Conservation (phyloP, 2,888 invertebrate genomes). For the Oligia fasciuncula region DNA sequence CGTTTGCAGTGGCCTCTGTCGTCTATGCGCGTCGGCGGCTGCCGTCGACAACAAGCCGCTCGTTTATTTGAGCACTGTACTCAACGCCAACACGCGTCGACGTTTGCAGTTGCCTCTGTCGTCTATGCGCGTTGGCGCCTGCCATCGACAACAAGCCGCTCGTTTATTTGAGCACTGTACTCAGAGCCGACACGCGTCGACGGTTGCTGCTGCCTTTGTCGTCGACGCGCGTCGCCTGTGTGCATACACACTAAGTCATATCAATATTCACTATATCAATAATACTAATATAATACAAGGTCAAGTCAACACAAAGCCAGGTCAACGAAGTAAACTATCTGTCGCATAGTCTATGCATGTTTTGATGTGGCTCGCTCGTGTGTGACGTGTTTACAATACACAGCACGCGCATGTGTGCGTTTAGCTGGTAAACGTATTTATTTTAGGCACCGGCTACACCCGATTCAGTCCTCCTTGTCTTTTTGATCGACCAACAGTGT, state of each 20-base stretch:
- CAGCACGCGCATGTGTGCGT: slow-evolving; percentile 76
- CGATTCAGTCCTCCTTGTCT: slow-evolving; percentile 84
- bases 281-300: slow-evolving; percentile 52
- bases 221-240: neutral
- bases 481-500: slow-evolving; percentile 78
- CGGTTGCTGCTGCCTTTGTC: neutral
- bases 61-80: too few species aligned
- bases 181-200: too few species aligned
- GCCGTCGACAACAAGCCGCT: too few species aligned
- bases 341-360: slow-evolving; percentile 76
- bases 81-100: too few species aligned
- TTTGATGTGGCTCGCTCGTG: slow-evolving; percentile 75
- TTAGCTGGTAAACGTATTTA: slow-evolving; percentile 82
- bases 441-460: slow-evolving; percentile 84
- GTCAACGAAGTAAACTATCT: slow-evolving; percentile 54
- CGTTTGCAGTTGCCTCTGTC: neutral
- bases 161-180: neutral
- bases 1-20: neutral
- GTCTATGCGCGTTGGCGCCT: neutral
- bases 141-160: neutral
- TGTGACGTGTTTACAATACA: slow-evolving; percentile 73
- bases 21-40: neutral
- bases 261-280: neutral
- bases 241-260: neutral
- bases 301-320: slow-evolving; percentile 7